Evolutionary conservation across 2,888 invertebrate genomes (phyloP).

Genomic region (Cerastis rubricosa): DNA sequence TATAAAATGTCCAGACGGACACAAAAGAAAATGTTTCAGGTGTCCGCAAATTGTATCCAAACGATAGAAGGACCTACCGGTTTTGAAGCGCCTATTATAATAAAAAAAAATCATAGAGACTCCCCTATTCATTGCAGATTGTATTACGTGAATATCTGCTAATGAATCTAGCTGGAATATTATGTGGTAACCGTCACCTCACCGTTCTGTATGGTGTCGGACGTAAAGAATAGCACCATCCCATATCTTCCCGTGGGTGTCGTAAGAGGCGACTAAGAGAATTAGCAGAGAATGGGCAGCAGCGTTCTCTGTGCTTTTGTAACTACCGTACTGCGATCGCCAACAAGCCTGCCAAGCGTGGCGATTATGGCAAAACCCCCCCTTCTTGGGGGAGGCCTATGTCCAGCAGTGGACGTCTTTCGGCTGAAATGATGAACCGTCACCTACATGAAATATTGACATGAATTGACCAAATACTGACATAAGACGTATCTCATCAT

Average conservation of each 20-base stretch:
- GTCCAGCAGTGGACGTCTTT: no score
- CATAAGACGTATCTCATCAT: not conserved
- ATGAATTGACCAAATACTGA: slow-evolving; percentile 1
- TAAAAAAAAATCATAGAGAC: slow-evolving; percentile 55
- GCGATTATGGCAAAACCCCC: no score
- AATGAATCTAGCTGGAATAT: not conserved
- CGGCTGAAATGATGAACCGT: no score
- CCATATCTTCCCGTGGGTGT: no score
- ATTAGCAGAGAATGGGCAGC: no score
- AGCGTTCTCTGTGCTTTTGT: no score
- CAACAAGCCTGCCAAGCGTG: no score
- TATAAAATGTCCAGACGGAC: slow-evolving; percentile 42
- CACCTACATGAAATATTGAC: not conserved
- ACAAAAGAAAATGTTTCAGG: slow-evolving; percentile 70
- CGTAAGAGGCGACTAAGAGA: no score
- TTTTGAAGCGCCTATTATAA: slow-evolving; percentile 49
- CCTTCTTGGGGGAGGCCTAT: no score
- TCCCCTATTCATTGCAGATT: slow-evolving; percentile 28
- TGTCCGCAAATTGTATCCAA: slow-evolving; percentile 65
- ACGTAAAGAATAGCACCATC: no score
- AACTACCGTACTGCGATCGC: no score
- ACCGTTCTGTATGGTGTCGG: no score
- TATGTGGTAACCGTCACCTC: not conserved
- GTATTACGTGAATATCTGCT: slow-evolving; percentile 1
- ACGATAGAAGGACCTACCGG: slow-evolving; percentile 22